phyloP scores from a whole-genome alignment of 2,797 vertebrate genomes.

The Typhlichthys subterraneus region DNA sequence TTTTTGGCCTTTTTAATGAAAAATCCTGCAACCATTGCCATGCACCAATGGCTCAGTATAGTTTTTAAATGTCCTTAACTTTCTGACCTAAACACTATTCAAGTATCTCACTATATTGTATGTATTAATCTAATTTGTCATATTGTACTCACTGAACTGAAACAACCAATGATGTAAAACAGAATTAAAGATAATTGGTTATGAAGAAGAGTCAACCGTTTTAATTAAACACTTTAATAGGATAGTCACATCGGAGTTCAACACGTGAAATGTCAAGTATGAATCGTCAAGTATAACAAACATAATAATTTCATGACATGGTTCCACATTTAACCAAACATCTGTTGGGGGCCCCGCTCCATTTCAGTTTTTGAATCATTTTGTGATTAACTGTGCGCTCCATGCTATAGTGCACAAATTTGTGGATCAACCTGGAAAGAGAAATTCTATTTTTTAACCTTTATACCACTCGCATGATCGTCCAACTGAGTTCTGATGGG shows the following conservation, averaged over 20 bases:
- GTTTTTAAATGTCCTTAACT: slow-evolving; percentile 14
- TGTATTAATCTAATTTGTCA: slow-evolving; percentile 53
- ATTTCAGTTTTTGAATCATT: no score
- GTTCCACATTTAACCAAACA: slow-evolving; percentile 39
- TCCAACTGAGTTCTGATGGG: slow-evolving; percentile 44
- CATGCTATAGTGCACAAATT: no score
- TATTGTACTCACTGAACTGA: slow-evolving; percentile 44
- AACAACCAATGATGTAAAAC: slow-evolving; percentile 49
- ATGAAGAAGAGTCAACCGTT: slow-evolving; percentile 47
- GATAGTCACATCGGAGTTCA: slow-evolving; percentile 31
- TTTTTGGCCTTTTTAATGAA: no score
- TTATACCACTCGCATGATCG: slow-evolving; percentile 47
- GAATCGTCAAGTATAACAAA: slow-evolving; percentile 35
- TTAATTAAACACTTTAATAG: slow-evolving; percentile 63
- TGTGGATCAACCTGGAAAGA: no score
- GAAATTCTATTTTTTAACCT: slow-evolving; percentile 48
- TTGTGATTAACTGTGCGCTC: no score
- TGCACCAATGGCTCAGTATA: not conserved
- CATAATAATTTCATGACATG: slow-evolving; percentile 24
- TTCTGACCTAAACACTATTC: slow-evolving; percentile 20
- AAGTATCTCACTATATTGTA: slow-evolving; percentile 18
- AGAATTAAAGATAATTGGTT: slow-evolving; percentile 57
- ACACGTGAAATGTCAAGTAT: slow-evolving; percentile 36
- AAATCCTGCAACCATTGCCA: no score
- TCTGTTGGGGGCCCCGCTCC: slow-evolving; percentile 20